Evolutionary conservation across 2,888 invertebrate species (phyloP).

Genomic region (Camponotus fellah): DNA sequence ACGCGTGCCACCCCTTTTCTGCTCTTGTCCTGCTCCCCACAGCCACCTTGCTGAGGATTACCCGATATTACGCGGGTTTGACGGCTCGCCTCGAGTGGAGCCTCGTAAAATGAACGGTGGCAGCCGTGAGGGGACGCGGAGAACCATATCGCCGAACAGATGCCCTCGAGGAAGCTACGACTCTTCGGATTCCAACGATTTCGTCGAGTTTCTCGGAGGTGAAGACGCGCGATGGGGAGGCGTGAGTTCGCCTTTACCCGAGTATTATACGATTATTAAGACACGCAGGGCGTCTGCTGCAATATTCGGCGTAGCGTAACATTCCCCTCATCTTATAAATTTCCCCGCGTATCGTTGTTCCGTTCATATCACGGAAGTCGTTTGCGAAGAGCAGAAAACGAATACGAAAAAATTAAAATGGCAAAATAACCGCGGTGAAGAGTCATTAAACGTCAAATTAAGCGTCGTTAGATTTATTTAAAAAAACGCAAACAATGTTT

Average conservation of each 20-base stretch:
- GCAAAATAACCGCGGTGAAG: background rate
- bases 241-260: slow-evolving; percentile 27
- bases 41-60: slow-evolving; percentile 76
- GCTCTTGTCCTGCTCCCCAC: slow-evolving; percentile 59
- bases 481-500: slow-evolving; percentile 44
- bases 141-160: slow-evolving; percentile 58
- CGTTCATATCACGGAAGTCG: slow-evolving; percentile 7
- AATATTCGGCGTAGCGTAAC: slow-evolving; percentile 48
- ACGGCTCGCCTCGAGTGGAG: slow-evolving; percentile 78
- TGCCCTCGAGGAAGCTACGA: slow-evolving; percentile 52
- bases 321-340: slow-evolving; percentile 19
- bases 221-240: slow-evolving; percentile 60
- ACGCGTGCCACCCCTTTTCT: slow-evolving; percentile 57
- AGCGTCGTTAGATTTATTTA: slow-evolving; percentile 12
- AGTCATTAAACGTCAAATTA: slow-evolving; percentile 29
- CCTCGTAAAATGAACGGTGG: slow-evolving; percentile 79
- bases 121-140: slow-evolving; percentile 44
- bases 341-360: slow-evolving; percentile 55
- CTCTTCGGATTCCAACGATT: slow-evolving; percentile 56
- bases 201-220: slow-evolving; percentile 43
- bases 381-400: background rate
- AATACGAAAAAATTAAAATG: background rate
- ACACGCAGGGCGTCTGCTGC: slow-evolving; percentile 49
- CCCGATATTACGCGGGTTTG: slow-evolving; percentile 82
- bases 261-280: slow-evolving; percentile 73